Percentiles rank a stretch among this genome's conserved stretches.
Conservation (phyloP, 2,797 vertebrate species). For the Arctocebus calabarensis region DNA sequence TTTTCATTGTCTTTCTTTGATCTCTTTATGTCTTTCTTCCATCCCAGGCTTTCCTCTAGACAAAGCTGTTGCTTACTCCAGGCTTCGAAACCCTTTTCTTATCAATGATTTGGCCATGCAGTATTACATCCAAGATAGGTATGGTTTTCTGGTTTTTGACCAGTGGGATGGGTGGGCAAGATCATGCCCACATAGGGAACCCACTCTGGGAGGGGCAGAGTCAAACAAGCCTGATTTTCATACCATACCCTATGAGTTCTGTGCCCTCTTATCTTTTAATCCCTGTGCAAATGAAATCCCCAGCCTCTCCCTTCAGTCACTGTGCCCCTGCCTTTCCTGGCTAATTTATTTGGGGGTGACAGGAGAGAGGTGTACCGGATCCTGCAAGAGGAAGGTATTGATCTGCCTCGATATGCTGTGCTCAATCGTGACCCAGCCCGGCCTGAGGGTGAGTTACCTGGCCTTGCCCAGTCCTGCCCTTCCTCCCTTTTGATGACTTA, state of each 20-base stretch:
- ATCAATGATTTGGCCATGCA: slow-evolving; percentile 99
- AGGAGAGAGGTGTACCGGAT: slow-evolving; percentile 99
- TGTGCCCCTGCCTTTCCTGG: slow-evolving; percentile 28
- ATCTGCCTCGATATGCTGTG: slow-evolving; percentile 97
- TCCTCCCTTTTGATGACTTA: neutral
- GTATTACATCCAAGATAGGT: slow-evolving; percentile 99
- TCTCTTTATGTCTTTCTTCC: slow-evolving; percentile 13
- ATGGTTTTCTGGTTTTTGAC: slow-evolving; percentile 66
- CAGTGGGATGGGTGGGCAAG: slow-evolving; percentile 41
- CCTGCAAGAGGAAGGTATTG: slow-evolving; percentile 98
- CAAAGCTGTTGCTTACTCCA: slow-evolving; percentile 98
- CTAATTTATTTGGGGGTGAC: slow-evolving; percentile 76
- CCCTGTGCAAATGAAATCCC: slow-evolving; percentile 37
- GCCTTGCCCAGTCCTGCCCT: neutral
- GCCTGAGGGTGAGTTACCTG: slow-evolving; percentile 92
- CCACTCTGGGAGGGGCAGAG: neutral
- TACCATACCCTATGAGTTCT: slow-evolving; percentile 32
- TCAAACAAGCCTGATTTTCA: slow-evolving; percentile 37
- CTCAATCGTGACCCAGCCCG: slow-evolving; percentile 98
- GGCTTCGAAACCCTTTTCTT: slow-evolving; percentile 96
- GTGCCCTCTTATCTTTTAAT: slow-evolving; percentile 35
- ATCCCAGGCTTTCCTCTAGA: slow-evolving; percentile 96
- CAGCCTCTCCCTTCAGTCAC: neutral
- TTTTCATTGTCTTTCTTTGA: neutral
- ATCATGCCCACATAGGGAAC: neutral